phyloP scores from a whole-genome alignment of 2,888 invertebrate genomes.

The Torymus texanus region DNA sequence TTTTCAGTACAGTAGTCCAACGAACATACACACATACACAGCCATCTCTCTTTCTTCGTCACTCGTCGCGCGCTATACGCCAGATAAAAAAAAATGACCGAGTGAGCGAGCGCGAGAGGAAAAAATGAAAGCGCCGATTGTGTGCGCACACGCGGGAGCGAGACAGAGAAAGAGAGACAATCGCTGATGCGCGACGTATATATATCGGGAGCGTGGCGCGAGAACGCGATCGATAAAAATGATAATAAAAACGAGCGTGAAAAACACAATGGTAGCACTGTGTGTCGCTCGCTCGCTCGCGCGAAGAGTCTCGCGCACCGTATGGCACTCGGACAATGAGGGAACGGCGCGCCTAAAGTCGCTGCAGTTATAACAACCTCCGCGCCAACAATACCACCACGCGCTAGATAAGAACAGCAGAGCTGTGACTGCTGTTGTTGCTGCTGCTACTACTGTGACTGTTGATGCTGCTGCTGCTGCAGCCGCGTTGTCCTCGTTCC shows the following conservation, averaged over 20 bases:
- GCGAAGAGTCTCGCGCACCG: not conserved
- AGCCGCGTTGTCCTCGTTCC: slow-evolving; percentile 42
- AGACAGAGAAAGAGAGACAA: slow-evolving; percentile 45
- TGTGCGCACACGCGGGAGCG: slow-evolving; percentile 51
- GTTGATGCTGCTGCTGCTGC: not conserved
- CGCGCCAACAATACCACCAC: slow-evolving; percentile 60
- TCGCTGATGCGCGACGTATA: no score
- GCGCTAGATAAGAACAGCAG: slow-evolving; percentile 64
- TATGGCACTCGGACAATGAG: slow-evolving; percentile 63
- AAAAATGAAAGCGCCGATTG: slow-evolving; percentile 38
- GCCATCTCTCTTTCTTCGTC: no score
- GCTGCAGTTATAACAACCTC: slow-evolving; percentile 63
- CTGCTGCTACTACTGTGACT: slow-evolving; percentile 4
- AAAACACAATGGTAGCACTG: slow-evolving; percentile 66
- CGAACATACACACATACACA: not conserved
- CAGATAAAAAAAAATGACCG: slow-evolving; percentile 1
- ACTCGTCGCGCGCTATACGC: not conserved
- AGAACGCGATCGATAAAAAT: slow-evolving; percentile 57
- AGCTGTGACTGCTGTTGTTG: slow-evolving; percentile 5
- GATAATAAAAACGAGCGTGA: slow-evolving; percentile 40
- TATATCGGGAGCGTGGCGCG: not conserved
- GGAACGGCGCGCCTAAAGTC: slow-evolving; percentile 60
- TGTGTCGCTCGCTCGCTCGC: slow-evolving; percentile 58
- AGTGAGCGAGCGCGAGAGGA: not conserved
- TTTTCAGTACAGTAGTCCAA: slow-evolving; percentile 2